Evolutionary conservation across 2,113 vertebrate species (phyloP).

Genomic region (Halcyon malimbica): DNA sequence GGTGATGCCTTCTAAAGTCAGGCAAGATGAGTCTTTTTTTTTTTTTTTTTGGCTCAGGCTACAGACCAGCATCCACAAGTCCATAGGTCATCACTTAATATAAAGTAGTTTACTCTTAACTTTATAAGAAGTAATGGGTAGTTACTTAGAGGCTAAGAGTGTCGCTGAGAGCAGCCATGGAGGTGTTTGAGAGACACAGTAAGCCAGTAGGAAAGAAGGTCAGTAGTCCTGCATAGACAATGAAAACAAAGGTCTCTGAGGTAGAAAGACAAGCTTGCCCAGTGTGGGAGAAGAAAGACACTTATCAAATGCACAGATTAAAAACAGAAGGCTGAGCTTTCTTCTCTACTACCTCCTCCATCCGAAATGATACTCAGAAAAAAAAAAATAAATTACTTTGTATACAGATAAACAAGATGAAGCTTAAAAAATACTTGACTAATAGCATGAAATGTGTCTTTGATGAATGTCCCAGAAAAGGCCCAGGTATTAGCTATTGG

Average conservation of each 20-base stretch:
- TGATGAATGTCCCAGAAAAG: not conserved
- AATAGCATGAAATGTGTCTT: not conserved
- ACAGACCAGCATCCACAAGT: not conserved
- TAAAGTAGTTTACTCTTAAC: not conserved
- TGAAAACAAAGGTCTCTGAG: not conserved
- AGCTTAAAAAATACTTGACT: not conserved
- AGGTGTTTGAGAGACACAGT: not conserved
- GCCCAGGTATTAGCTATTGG: not conserved
- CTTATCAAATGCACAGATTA: not conserved
- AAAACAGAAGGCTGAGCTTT: not conserved
- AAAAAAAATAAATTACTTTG: not conserved
- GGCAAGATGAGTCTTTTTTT: not conserved
- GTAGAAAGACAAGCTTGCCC: not conserved
- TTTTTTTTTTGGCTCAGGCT: not conserved
- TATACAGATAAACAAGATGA: not conserved
- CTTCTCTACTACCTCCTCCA: not conserved
- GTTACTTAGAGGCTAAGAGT: not conserved
- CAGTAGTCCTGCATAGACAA: not conserved
- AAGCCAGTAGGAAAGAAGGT: not conserved
- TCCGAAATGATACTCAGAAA: not conserved
- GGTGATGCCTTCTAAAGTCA: not conserved
- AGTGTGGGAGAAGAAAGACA: accelerated
- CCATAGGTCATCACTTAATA: not conserved
- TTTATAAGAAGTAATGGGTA: not conserved
- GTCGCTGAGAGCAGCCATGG: not conserved